Conservation (phyloP, 2,888 invertebrate species). For the Calameuta filiformis region DNA sequence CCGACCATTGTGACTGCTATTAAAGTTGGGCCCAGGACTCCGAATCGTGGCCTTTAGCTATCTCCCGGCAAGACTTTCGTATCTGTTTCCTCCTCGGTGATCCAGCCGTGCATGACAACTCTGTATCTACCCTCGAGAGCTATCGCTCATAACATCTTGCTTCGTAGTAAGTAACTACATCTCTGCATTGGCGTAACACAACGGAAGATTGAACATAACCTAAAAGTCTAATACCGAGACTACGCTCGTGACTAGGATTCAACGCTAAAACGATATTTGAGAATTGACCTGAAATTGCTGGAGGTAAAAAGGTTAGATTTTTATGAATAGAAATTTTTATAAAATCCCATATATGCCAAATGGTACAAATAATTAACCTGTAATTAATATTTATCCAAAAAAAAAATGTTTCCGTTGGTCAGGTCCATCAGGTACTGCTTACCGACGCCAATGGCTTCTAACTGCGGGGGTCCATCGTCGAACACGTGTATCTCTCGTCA, state of each 20-base stretch:
- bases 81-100: slow-evolving; percentile 18
- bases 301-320: not conserved
- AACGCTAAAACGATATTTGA: not conserved
- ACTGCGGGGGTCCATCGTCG: slow-evolving; percentile 11
- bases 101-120: slow-evolving; percentile 33
- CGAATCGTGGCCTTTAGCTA: not conserved
- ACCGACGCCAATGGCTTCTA: slow-evolving; percentile 4
- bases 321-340: not conserved
- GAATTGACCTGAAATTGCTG: not conserved
- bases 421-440: not conserved
- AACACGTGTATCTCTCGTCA: slow-evolving; percentile 18
- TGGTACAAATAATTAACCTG: not conserved
- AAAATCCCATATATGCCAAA: not conserved
- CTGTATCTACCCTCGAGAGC: slow-evolving; percentile 25
- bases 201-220: not conserved
- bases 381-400: not conserved
- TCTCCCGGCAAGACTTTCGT: slow-evolving; percentile 11
- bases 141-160: slow-evolving; percentile 31
- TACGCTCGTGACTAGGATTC: not conserved
- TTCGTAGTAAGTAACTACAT: slow-evolving; percentile 25
- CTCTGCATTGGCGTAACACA: slow-evolving; percentile 7
- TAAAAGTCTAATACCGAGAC: not conserved
- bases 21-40: not conserved
- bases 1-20: not conserved
- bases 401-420: too few species aligned